These are phyloP conservation scores for Myrmecophaga tridactyla DNA, from an alignment of 2,113 vertebrate species.

Conservation along the genomic window DNA sequence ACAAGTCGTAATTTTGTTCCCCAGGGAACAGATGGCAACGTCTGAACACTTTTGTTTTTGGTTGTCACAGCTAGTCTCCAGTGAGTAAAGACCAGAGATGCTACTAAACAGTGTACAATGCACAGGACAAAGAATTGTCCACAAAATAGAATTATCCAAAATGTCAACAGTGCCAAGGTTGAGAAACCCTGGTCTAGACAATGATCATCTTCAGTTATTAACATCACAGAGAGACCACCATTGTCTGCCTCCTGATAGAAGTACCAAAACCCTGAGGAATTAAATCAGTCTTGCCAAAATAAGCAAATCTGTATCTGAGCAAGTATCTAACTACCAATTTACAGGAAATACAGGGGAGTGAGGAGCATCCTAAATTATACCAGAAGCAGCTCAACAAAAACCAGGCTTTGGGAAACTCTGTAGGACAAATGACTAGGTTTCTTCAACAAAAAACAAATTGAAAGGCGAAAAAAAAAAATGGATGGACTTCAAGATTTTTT, in stretches of 20 bases:
- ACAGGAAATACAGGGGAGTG: background rate
- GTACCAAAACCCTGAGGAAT: background rate
- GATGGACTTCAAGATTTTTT: background rate
- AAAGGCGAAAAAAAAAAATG: background rate
- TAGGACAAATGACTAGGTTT: background rate
- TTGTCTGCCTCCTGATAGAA: background rate
- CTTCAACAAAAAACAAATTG: background rate
- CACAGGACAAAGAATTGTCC: background rate
- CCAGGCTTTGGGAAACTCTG: constrained; percentile 32
- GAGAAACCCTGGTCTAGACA: background rate
- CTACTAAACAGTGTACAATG: background rate
- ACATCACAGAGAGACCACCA: background rate
- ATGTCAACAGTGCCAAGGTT: background rate
- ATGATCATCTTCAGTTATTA: background rate
- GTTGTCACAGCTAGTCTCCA: background rate
- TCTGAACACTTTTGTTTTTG: background rate
- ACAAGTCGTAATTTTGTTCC: background rate
- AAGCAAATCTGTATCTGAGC: constrained; percentile 4
- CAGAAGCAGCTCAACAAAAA: constrained; percentile 4
- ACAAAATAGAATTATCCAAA: background rate
- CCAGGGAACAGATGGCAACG: background rate
- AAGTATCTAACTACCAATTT: background rate
- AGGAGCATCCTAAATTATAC: background rate
- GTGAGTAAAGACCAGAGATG: background rate
- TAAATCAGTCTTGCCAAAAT: background rate